phyloP scores from a whole-genome alignment of 2,797 vertebrate species.

The Garrulus glandarius region DNA sequence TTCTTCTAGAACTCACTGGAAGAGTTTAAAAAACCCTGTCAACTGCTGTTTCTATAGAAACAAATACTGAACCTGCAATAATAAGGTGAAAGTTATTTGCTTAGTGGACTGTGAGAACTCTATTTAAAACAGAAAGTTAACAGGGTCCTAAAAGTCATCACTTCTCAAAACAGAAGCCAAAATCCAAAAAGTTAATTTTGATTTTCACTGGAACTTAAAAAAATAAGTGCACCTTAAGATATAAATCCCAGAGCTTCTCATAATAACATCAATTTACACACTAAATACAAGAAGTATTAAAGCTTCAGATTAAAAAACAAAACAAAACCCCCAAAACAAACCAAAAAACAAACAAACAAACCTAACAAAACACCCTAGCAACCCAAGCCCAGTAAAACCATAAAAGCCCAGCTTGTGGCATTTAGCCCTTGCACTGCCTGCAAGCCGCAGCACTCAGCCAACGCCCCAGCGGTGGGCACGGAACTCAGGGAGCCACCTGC shows the following conservation, averaged over 20 bases:
- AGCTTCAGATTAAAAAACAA: background rate
- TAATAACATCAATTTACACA: background rate
- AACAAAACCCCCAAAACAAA: background rate
- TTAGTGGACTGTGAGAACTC: background rate
- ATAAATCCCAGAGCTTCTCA: background rate
- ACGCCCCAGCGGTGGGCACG: background rate
- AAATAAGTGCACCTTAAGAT: background rate
- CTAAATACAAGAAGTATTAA: background rate
- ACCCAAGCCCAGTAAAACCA: background rate
- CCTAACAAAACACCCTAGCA: background rate
- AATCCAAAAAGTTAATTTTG: background rate
- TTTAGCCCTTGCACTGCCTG: background rate
- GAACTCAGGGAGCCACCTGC: background rate
- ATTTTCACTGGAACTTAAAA: background rate
- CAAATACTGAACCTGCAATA: background rate
- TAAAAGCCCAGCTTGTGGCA: background rate
- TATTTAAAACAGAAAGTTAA: background rate
- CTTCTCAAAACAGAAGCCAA: background rate
- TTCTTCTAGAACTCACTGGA: background rate
- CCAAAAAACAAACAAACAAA: background rate
- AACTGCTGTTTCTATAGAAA: background rate
- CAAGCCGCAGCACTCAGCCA: fast-evolving
- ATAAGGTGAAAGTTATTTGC: background rate
- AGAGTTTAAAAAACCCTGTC: background rate
- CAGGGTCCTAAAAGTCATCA: background rate